These are phyloP conservation scores for Seladonia tumulorum DNA, from an alignment of 2,888 invertebrate species.

Conservation along the genomic window DNA sequence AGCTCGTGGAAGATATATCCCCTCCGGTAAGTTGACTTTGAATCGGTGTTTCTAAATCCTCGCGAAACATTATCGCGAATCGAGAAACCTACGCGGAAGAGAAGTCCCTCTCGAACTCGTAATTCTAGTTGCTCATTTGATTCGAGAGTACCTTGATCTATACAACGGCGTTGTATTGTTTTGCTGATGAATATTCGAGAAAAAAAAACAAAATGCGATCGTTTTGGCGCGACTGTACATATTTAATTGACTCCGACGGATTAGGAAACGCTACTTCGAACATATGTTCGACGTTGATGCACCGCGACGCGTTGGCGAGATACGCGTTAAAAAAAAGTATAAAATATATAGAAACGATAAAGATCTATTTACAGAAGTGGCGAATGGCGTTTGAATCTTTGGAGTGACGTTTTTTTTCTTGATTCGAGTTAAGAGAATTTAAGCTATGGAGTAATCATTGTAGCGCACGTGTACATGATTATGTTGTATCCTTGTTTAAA, in stretches of 20 bases:
- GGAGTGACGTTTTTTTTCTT: conserved; percentile 56
- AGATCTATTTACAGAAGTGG: conserved; percentile 68
- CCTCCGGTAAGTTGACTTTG: conserved; percentile 20
- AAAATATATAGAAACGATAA: conserved; percentile 61
- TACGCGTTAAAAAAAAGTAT: conserved; percentile 29
- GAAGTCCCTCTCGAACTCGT: background rate
- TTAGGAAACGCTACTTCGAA: conserved; percentile 29
- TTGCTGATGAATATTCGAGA: background rate
- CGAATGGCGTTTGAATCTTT: conserved; percentile 53
- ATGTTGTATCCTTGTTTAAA: conserved; percentile 77
- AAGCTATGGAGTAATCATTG: conserved; percentile 71
- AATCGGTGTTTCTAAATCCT: conserved; percentile 23
- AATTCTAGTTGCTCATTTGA: background rate
- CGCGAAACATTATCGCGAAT: background rate
- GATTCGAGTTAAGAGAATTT: conserved; percentile 53
- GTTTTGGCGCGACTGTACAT: background rate
- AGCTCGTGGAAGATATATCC: conserved; percentile 11
- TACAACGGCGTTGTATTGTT: background rate
- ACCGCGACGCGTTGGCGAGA: conserved; percentile 32
- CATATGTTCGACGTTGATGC: conserved; percentile 2
- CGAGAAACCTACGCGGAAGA: background rate
- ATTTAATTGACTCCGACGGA: background rate
- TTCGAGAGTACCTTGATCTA: background rate
- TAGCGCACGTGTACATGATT: conserved; percentile 76
- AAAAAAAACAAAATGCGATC: background rate